Conservation (phyloP, 2,113 vertebrate genomes). For the Pontoporia blainvillei region DNA sequence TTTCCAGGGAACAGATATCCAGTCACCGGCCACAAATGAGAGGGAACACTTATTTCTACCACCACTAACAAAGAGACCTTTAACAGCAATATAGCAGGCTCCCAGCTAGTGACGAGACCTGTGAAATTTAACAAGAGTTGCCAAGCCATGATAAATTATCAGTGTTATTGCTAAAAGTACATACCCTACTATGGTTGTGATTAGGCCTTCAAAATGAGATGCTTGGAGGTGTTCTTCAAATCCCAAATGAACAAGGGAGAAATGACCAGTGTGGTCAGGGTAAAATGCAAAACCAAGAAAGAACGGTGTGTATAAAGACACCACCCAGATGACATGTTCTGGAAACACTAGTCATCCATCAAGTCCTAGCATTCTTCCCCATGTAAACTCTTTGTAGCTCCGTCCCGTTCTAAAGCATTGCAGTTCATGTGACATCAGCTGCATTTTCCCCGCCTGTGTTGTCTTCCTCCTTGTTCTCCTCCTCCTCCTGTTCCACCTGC, state of each 20-base stretch:
- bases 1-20: conserved; percentile 97
- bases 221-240: conserved; percentile 95
- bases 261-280: conserved; percentile 96
- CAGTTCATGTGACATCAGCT: conserved; percentile 88
- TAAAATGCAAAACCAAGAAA: conserved; percentile 87
- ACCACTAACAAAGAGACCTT: conserved; percentile 96
- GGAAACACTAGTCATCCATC: background rate
- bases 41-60: conserved; percentile 96
- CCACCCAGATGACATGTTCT: background rate
- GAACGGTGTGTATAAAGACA: background rate
- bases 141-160: conserved; percentile 92
- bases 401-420: conserved; percentile 96
- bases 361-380: conserved; percentile 86
- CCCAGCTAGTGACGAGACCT: conserved; percentile 91
- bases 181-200: conserved; percentile 95
- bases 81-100: conserved; percentile 96
- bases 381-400: conserved; percentile 95
- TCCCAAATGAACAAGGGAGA: conserved; percentile 93
- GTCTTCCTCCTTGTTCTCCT: background rate
- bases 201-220: conserved; percentile 95
- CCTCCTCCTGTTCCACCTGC: background rate
- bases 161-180: conserved; percentile 92
- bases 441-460: background rate
- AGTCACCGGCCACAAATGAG: conserved; percentile 98
- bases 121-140: conserved; percentile 93